Base-by-base conservation (phyloP, 2,888 invertebrate genomes). In the Gastrophysa polygoni region DNA sequence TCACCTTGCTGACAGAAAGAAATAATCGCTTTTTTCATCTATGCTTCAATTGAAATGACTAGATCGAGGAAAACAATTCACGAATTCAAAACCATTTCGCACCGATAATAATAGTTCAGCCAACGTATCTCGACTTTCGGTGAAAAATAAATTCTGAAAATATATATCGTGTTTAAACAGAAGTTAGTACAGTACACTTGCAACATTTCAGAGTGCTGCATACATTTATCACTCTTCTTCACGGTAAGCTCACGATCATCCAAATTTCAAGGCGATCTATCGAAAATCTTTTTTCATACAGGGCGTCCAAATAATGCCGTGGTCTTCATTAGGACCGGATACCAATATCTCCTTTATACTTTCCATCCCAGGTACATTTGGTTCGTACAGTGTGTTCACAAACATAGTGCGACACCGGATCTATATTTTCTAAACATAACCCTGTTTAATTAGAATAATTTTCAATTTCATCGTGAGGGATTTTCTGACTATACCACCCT, bases 141-240 rank as follows among this genome's bases (percentile, higher is more conserved):
- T 67, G 65, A 63, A 59, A 63, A 63, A 59, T 62, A 64, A 64
- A 52, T 59, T 57, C 55, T 64, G 59, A 59, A 57, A 51, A 32
- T 56, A 59, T 46, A 46, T 64, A 70, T 61, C 65, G 63, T 63
- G 57, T 70, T n/a, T n/a, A n/a, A n/a, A n/a, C n/a, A n/a, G n/a
- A n/a, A 60, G 59, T 55, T 63, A 63, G 66, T 61, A 68, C 64
- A 64, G 67, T 68, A 69, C 67, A 69, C 61, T 70, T 62, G 21
- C 18, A 46, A 43, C n/a, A 64, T 64, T 61, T 70, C 69, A 69
- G 70, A 69, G 70, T 71, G 70, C 69, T 72, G 68, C 69, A 68
- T 67, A 47, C 69, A 72, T 68, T 67, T 68, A 67, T 67, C 66
- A 48, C 38, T 24, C 50, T 34, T 56, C 24, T 24, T 24, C 24